Evolutionary conservation across 2,888 invertebrate genomes (phyloP), one percentile per base, ranked within the genome.

Genomic region (Cheilosia vulpina): DNA sequence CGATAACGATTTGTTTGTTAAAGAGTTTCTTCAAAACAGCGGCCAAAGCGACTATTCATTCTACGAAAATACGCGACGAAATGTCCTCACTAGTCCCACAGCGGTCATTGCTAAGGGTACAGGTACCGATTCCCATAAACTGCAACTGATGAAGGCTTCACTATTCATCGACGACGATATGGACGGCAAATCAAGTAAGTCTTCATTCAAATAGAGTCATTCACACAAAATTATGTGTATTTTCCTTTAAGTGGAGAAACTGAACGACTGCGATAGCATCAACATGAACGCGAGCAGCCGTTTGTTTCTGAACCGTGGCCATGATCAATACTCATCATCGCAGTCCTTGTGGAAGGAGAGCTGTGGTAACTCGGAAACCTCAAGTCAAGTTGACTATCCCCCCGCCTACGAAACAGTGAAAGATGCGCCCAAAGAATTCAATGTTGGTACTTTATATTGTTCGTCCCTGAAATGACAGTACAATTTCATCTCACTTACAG

Each of bases 141-240:
- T 97, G 38, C 97, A 97, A 89, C 92, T 96, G 0, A 97, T 97
- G 97, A 97, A 97, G 90, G 96, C 96, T 0, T 96, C 96, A 0
- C 94, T 97, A 65, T 97, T 92, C 65, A 85, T 89, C 13, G 91
- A 90, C 0, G 90, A 92, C 58, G 90, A 89, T 53, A 87, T 88
- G 55, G 91, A 92, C 43, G 88, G 89, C 9, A 90, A 90, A 80
- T 90, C 90, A 53, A 89, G 91, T 89, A 82, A 27, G 72, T 50
- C 15, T 13, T 2, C 3, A 27, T 50, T 11, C 9, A 31, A 34
- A 19, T 31, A 15, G 13, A 7, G 1, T 6, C 2, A 19, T 4
- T 0, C 17, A 3, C 43, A 11, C 13, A 19, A 21, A 45, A 27
- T 38, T 57, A 34, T 21, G 24, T 60, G 6, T 53, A 15, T 57